Conservation (phyloP, 2,888 invertebrate species). For the Sericinus montela region DNA sequence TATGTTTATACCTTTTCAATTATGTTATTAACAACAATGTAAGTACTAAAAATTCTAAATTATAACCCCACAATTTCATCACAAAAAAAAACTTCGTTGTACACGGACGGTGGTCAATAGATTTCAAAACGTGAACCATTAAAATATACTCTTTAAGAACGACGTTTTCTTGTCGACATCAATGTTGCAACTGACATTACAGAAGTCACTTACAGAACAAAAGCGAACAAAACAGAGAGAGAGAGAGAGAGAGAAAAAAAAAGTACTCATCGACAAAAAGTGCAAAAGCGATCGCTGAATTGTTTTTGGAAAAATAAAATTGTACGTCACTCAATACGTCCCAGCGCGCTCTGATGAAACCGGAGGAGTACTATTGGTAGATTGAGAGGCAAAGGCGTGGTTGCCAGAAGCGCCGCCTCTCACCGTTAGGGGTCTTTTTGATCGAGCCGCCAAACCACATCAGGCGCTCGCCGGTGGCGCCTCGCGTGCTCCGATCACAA, state of each 20-base stretch:
- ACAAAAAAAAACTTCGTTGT: background rate
- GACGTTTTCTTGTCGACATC: constrained; percentile 37
- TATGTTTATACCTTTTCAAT: too few relatives aligned
- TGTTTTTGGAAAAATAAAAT: constrained; percentile 68
- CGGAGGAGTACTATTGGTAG: constrained; percentile 48
- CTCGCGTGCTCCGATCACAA: constrained; percentile 48
- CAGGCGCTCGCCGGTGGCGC: constrained; percentile 73
- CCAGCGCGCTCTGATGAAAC: constrained; percentile 60
- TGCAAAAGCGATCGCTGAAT: constrained; percentile 44
- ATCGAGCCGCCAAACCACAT: constrained; percentile 63
- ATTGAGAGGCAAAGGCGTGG: constrained; percentile 53
- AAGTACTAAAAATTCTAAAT: background rate
- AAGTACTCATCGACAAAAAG: constrained; percentile 38
- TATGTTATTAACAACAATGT: too few relatives aligned
- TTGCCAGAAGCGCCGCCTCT: constrained; percentile 52
- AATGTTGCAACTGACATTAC: constrained; percentile 56
- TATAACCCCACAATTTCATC: background rate
- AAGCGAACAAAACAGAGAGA: constrained; percentile 39
- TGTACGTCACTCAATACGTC: constrained; percentile 67
- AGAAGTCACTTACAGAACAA: constrained; percentile 41
- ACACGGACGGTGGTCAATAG: background rate
- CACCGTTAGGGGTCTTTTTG: constrained; percentile 57
- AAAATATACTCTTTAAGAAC: constrained; percentile 6
- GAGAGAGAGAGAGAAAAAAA: constrained; percentile 23
- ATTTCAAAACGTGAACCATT: background rate